A percentile compares a stretch with the other conserved stretches of the same genome.
phyloP scores from a whole-genome alignment of 2,113 vertebrate genomes.

The Macrotis lagotis region DNA sequence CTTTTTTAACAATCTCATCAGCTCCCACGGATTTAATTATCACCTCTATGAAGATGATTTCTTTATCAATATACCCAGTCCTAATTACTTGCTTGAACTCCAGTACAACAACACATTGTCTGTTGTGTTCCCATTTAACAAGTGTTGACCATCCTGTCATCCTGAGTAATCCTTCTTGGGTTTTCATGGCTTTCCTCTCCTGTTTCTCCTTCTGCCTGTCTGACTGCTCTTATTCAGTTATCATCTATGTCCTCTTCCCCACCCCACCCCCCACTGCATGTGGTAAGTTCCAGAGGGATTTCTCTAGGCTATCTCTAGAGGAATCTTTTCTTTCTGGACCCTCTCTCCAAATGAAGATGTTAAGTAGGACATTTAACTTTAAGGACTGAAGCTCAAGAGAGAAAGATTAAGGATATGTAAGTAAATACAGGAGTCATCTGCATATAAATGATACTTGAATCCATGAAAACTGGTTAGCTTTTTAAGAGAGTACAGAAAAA shows the following conservation, averaged over 20 bases:
- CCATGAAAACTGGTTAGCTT: background rate
- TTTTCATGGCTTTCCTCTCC: background rate
- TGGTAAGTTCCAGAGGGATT: background rate
- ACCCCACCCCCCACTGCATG: background rate
- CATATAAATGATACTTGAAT: background rate
- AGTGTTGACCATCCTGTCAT: background rate
- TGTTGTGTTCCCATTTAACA: background rate
- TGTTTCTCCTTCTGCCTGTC: background rate
- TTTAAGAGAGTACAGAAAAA: background rate
- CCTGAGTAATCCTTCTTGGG: background rate
- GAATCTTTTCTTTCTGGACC: background rate
- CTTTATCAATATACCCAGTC: background rate
- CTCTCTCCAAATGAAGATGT: background rate
- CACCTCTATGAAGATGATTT: background rate
- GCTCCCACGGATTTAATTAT: background rate
- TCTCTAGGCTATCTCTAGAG: background rate
- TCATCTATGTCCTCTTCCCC: background rate
- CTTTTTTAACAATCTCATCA: background rate
- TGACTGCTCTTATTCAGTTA: background rate
- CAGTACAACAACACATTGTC: background rate
- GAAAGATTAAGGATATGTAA: background rate
- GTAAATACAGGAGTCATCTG: background rate
- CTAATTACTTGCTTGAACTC: background rate
- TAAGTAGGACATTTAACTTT: background rate
- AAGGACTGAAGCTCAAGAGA: background rate